Conservation (phyloP, 30 jellyfish, hydroid and myxozoan species). For the Haliclystus octoradiatus region DNA sequence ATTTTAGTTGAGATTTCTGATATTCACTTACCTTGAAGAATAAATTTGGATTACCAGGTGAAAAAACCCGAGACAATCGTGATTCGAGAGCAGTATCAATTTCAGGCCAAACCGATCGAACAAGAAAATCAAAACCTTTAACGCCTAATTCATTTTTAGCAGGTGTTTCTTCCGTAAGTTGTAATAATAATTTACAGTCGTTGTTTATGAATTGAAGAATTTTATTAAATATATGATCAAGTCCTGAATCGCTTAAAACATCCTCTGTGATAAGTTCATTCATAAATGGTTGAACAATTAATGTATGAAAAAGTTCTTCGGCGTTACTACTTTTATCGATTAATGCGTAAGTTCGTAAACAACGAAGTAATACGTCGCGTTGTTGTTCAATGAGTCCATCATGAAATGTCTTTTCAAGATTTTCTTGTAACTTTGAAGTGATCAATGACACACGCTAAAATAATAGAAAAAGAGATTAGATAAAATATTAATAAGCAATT, state of each 20-base stretch:
- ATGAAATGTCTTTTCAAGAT: slow-evolving; percentile 58
- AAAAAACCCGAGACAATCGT: slow-evolving; percentile 54
- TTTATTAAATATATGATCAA: slow-evolving; percentile 26
- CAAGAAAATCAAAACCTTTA: slow-evolving; percentile 77
- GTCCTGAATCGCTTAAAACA: slow-evolving; percentile 29
- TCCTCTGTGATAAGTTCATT: slow-evolving; percentile 36
- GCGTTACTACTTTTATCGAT: slow-evolving; percentile 83
- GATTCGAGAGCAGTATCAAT: slow-evolving; percentile 59
- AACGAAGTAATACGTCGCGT: slow-evolving; percentile 49
- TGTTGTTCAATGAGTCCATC: slow-evolving; percentile 41
- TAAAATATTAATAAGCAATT: no score
- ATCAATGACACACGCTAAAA: slow-evolving; percentile 79
- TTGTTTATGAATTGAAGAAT: slow-evolving; percentile 31
- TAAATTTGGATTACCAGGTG: slow-evolving; percentile 92
- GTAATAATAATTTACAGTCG: slow-evolving; percentile 42
- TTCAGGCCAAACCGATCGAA: slow-evolving; percentile 81
- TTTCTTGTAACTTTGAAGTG: slow-evolving; percentile 91
- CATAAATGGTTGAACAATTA: slow-evolving; percentile 51
- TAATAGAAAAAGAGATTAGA: neutral
- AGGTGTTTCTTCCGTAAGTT: slow-evolving; percentile 42
- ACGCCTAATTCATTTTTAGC: slow-evolving; percentile 41
- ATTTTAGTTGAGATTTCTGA: no score
- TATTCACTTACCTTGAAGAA: slow-evolving; percentile 55
- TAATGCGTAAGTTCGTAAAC: slow-evolving; percentile 81
- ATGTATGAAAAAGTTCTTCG: slow-evolving; percentile 68